Percentiles rank a stretch among this genome's conserved stretches.
phyloP scores from a whole-genome alignment of 2,797 vertebrate species.

The Poeciliopsis gracilis region DNA sequence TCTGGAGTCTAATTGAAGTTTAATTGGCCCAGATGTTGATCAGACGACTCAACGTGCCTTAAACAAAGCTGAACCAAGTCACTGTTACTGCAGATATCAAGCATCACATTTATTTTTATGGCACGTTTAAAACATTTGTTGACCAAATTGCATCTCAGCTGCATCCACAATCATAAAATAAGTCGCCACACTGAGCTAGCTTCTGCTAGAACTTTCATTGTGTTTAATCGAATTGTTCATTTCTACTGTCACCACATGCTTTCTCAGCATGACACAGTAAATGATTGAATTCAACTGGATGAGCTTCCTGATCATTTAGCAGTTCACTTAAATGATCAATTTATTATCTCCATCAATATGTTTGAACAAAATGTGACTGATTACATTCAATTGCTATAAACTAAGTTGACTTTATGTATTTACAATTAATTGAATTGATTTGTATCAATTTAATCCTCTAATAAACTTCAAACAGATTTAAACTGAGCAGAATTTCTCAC shows the following conservation, averaged over 20 bases:
- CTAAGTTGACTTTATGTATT: not conserved
- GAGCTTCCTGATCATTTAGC: not conserved
- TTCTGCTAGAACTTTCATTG: not conserved
- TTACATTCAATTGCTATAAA: not conserved
- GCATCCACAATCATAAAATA: too few species aligned
- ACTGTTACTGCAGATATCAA: not conserved
- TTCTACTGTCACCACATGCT: not conserved
- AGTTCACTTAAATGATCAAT: not conserved
- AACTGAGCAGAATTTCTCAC: not conserved
- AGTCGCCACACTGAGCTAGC: not conserved
- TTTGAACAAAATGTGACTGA: not conserved
- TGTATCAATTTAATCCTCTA: not conserved
- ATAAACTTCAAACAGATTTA: not conserved
- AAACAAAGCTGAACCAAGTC: not conserved
- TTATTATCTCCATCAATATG: not conserved
- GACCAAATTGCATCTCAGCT: too few species aligned
- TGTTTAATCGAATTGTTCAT: not conserved
- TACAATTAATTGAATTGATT: not conserved
- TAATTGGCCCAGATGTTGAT: not conserved
- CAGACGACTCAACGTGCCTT: not conserved
- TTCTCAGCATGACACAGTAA: not conserved
- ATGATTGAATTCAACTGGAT: not conserved
- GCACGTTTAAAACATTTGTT: too few species aligned
- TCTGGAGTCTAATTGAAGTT: not conserved
- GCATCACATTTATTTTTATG: too few species aligned